Percentiles rank a stretch among this genome's conserved stretches.
These are phyloP conservation scores for Nymphalis io DNA, from an alignment of 1,140 invertebrate genomes.

Conservation along the genomic window DNA sequence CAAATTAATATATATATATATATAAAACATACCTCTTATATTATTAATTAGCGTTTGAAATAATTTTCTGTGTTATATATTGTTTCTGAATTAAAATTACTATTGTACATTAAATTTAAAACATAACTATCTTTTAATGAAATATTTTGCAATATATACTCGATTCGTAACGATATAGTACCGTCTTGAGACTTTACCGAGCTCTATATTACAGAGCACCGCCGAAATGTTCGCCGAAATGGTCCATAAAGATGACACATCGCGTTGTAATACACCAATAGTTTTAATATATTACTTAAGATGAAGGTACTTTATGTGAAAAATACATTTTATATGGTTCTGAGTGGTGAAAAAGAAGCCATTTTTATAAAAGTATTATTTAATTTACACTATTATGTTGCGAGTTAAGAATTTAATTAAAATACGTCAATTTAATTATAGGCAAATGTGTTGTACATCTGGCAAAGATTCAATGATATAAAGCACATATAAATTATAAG, in stretches of 20 bases:
- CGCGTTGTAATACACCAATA: constrained; percentile 56
- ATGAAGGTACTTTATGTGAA: constrained; percentile 26
- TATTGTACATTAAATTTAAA: neutral
- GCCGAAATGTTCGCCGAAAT: constrained; percentile 64
- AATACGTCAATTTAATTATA: too few relatives aligned
- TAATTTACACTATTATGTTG: constrained; percentile 6
- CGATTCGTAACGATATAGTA: constrained; percentile 35
- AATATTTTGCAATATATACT: constrained; percentile 32
- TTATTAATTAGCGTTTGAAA: neutral
- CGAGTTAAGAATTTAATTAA: too few relatives aligned
- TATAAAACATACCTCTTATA: neutral
- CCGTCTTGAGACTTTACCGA: constrained; percentile 43
- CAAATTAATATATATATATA: too few relatives aligned
- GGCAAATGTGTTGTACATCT: too few relatives aligned
- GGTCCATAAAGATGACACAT: constrained; percentile 68
- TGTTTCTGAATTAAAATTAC: neutral
- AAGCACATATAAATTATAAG: too few relatives aligned
- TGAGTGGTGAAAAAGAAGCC: constrained; percentile 11
- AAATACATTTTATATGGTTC: constrained; percentile 8
- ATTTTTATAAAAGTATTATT: constrained; percentile 18
- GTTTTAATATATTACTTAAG: constrained; percentile 52
- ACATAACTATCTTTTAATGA: constrained; percentile 26
- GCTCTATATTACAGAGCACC: constrained; percentile 57
- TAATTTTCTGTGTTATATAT: neutral
- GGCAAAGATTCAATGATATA: too few relatives aligned